These are phyloP conservation scores for Nudaria mundana DNA, from an alignment of 2,888 invertebrate species.

Conservation along the genomic window DNA sequence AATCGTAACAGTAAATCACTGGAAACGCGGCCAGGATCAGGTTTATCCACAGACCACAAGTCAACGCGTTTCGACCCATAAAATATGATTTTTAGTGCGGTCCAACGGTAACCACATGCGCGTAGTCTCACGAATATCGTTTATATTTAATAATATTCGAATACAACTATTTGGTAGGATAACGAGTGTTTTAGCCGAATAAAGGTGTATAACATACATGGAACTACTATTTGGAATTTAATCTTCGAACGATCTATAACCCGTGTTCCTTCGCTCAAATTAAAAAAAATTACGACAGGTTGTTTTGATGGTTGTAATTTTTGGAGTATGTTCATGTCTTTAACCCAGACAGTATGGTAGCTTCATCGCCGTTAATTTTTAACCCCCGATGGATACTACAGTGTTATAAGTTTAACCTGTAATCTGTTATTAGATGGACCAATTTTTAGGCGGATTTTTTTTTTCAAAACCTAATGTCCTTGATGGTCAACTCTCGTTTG, in stretches of 20 bases:
- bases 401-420: no score
- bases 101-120: constrained; percentile 27
- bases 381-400: no score
- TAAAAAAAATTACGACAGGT: not conserved
- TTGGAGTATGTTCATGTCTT: not conserved
- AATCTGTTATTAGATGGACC: no score
- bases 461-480: no score
- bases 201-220: not conserved
- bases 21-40: constrained; percentile 17
- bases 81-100: constrained; percentile 30
- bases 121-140: constrained; percentile 44
- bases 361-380: no score
- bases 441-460: no score
- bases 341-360: no score
- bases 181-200: constrained; percentile 2
- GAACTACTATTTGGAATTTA: not conserved
- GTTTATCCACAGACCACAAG: constrained; percentile 28
- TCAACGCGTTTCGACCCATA: constrained; percentile 26
- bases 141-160: constrained; percentile 25
- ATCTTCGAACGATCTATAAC: not conserved
- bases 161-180: constrained; percentile 25
- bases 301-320: no score
- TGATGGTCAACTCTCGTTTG: no score
- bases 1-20: constrained; percentile 18
- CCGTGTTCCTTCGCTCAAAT: not conserved